Evolutionary conservation across 2,888 invertebrate genomes (phyloP), one percentile per base, ranked within the genome.

Genomic region (Cantharis nigra): DNA sequence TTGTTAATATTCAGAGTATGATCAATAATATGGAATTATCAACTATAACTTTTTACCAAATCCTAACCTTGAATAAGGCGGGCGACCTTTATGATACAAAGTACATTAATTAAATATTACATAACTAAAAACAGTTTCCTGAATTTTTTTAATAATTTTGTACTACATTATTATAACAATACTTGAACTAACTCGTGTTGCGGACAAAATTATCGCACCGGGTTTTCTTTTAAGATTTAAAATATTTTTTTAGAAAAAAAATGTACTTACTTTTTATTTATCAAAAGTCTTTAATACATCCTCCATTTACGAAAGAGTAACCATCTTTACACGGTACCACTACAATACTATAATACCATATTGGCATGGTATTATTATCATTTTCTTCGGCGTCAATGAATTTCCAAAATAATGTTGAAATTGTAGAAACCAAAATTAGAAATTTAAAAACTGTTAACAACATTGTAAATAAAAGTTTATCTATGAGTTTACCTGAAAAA

Each of bases 251-350:
- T 33, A 1, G 3, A 5, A 1, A 33, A n/a, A 1, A 33, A 33
- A 1, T 4, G 4, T 13, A 33, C n/a, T 62, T 70, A 26, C 33
- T 49, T 62, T 3, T 18, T 70, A 11, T 64, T 72, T 72, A 20
- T 20, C 71, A 26, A 33, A 49, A 62, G 5, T 72, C 18, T 75
- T 72, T 0, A 74, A 16, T 30, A 64, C 78, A 78, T n/a, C 62
- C 65, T 16, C 78, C 78, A 33, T 75, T 72, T 11, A 78, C 70
- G 11, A n/a, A 69, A 20, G 69, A 49, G 23, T 78, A 76, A 78
- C 78, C 78, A 7, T 11, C 18, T 18, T 14, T 67, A 69, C 78
- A 78, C 16, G 78, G 78, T 3, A 69, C 73, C 18, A 64, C 67
- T 16, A 78, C 49, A 69, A 76, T 69, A 28, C 30, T 74, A 13